Evolutionary conservation across 2,113 vertebrate species (phyloP), one percentile per base, ranked within the genome.

Genomic region (Xyliphius kryptos): DNA sequence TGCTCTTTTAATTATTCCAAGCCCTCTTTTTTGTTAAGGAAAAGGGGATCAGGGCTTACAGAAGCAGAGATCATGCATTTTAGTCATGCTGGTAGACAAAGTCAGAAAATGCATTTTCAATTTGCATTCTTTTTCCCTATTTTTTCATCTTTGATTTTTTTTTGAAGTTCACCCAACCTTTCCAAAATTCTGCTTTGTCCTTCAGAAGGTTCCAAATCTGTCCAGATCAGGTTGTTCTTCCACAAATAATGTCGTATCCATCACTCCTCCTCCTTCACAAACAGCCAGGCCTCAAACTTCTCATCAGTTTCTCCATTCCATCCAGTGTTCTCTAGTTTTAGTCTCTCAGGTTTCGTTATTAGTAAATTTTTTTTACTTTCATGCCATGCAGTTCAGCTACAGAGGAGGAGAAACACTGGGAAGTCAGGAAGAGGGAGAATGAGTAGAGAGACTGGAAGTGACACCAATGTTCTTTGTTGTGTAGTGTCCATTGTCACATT

Each of bases 381-480:
- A 84, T 85, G 84, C 82, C 84, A 86, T 86, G 82, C 86, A 82
- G 48, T 70, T 74, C 76, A 73, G 68, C 69, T 78, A 72, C 78
- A 74, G 73, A 76, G 72, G 74, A 76, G 72, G 59, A 80, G 76
- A 53, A 60, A 66, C 63, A 72, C 55, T 60, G 76, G 75, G 70
- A 72, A 78, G 76, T 72, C 69, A 32, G 26, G 26, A 32, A 32
- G 61, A 68, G 58, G 65, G 59, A 66, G 17, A 63, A 64, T 69
- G 58, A 69, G 60, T 75, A 69, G 65, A 74, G 56, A 9, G 58
- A 74, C 40, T 59, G 55, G 67, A 67, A 46, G 43, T n/a, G 43
- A 15, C n/a, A 2, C 43, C n/a, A n/a, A 46, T 46, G 43, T 14
- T 46, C 14, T 14, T 46, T 46, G 13, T 6, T 46, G 12, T 46